Conservation (phyloP, 2,888 invertebrate genomes). For the Strigamia crassipes region DNA sequence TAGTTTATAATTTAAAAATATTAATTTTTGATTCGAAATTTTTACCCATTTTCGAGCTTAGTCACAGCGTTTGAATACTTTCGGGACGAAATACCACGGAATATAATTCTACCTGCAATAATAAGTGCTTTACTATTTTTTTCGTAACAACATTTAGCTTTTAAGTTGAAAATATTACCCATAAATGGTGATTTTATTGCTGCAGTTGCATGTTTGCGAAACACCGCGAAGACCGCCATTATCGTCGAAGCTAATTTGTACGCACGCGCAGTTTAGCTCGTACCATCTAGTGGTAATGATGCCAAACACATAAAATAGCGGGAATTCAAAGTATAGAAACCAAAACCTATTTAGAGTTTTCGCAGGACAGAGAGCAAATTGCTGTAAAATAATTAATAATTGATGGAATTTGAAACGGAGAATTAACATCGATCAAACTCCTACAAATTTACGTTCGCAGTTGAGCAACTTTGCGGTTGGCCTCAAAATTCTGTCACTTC, state of each 20-base stretch:
- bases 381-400: slow-evolving; percentile 60
- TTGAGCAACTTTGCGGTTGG: slow-evolving; percentile 60
- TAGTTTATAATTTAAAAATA: not conserved
- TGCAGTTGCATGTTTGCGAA: not conserved
- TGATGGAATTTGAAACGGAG: not conserved
- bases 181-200: not conserved
- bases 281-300: not conserved
- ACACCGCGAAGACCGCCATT: not conserved
- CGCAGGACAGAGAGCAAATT: slow-evolving; percentile 72
- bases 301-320: too few species aligned
- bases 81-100: not conserved
- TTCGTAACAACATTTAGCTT: too few species aligned
- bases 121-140: not conserved
- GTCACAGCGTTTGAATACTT: not conserved
- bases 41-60: not conserved
- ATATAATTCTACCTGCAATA: not conserved
- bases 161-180: not conserved
- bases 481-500: slow-evolving; percentile 51
- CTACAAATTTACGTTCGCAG: slow-evolving; percentile 71
- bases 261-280: not conserved
- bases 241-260: not conserved
- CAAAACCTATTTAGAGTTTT: too few species aligned
- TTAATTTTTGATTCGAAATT: too few species aligned
- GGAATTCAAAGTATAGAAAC: too few species aligned
- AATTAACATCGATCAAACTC: slow-evolving; percentile 49